Evolutionary conservation across 2,113 vertebrate species (phyloP), one percentile per base, ranked within the genome.

Genomic region (Halcyon senegalensis): DNA sequence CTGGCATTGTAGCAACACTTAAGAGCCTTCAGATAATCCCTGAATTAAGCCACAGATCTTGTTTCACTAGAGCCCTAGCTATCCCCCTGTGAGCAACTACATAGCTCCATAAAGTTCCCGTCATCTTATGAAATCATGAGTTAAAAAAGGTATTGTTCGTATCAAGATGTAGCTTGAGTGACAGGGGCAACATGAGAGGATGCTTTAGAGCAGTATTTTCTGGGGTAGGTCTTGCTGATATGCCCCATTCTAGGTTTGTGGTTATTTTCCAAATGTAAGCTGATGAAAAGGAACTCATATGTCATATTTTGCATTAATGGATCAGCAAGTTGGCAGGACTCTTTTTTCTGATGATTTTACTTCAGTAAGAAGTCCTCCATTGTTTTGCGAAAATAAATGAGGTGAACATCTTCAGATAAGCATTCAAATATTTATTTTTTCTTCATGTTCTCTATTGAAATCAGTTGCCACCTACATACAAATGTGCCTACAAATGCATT

Each of bases 221-320:
- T 64, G 44, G 4, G 4, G 2, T 48, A 79, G 13, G 5, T 53
- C 33, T 66, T 87, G 9, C 7, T 77, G 58, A 62, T 64, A 73
- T 0, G 1, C 8, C 30, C 5, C 3, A 0, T 66, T 77, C 17
- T 24, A 56, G 28, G 18, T 10, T 69, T 60, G 6, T 23, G 9
- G 3, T 66, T 39, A 13, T 51, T 87, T 87, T 62, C 15, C 4
- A 81, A 74, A 80, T 9, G 24, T 6, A 41, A 66, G 5, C 6
- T 39, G 33, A 39, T 70, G 11, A 84, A 64, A 67, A 21, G 7
- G 46, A 67, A 67, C 16, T 13, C 25, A 64, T 82, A 35, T 1
- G 3, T 21, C 37, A 5, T 13, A 13, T 16, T 89, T 83, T 73
- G 35, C 2, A 4, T 76, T 53, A 80, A 18, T 8, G 4, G 2